A percentile compares a stretch with the other conserved stretches of the same genome.
Evolutionary conservation across 2,797 vertebrate species (phyloP).

Genomic region (Notamacropus eugenii): DNA sequence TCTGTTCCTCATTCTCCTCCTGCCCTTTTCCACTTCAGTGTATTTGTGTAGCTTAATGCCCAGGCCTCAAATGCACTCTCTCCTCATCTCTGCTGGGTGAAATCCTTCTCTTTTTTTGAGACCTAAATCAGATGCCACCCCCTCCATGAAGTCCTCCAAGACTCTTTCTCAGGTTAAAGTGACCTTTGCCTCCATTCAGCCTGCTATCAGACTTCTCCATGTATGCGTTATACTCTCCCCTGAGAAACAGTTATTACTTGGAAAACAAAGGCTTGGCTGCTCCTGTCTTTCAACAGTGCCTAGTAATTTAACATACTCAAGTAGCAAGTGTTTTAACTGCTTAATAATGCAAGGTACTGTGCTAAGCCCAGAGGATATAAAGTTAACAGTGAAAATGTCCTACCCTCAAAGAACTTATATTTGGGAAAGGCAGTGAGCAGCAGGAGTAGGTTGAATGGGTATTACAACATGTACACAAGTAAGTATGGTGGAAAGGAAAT

Average conservation of each 20-base stretch:
- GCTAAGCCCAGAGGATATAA: not conserved
- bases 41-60: not conserved
- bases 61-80: not conserved
- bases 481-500: not conserved
- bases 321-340: not conserved
- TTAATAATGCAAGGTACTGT: not conserved
- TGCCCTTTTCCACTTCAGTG: not conserved
- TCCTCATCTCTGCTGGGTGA: not conserved
- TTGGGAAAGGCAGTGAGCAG: not conserved
- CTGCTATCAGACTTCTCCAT: not conserved
- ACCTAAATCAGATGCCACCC: not conserved
- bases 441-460: not conserved
- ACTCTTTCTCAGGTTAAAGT: not conserved
- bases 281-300: not conserved
- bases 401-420: not conserved
- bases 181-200: not conserved
- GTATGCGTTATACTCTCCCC: not conserved
- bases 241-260: not conserved
- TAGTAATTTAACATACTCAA: not conserved
- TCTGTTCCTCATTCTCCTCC: constrained; percentile 58
- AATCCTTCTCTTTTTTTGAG: not conserved
- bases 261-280: not conserved
- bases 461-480: not conserved
- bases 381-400: not conserved
- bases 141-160: not conserved